Base-by-base conservation (phyloP, 1,140 invertebrate genomes). In the Drosophila sechellia region DNA sequence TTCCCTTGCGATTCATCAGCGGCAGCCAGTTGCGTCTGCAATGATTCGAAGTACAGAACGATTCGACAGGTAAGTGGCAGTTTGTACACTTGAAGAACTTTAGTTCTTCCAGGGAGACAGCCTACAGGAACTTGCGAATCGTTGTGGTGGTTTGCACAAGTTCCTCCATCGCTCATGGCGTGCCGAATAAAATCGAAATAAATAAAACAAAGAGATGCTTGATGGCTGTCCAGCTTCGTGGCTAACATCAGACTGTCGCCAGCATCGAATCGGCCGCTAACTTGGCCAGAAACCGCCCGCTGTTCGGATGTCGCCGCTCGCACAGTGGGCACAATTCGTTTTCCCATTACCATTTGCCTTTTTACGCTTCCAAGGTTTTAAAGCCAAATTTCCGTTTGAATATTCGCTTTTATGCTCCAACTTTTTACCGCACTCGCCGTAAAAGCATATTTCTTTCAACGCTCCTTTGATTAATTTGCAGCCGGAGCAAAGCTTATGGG, bases 11-110 rank as follows among this genome's bases (percentile, higher is more conserved):
- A 93, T 99, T 99, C 59, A 97, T 95, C 49, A 98, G 94, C 35
- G 96, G 97, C 58, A 98, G 93, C 97, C 98, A 98, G 95, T 98
- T 98, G 92, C 97, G 95, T 81, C 94, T 95, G 90, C 42, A 93
- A 93, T 6, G 8, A 31, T n/a, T 22, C 4, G 5, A 11, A 20
- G 5, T 10, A 17, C 35, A 31, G 56, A 15, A 20, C 0, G 20
- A 56, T 49, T 40, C 37, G 34, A 60, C 39, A 80, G 52, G 43
- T 77, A 56, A 20, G 8, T 40, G 45, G 45, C 58, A 53, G 56
- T 56, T 59, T 5, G 35, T 31, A 45, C 89, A 92, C 20, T 34
- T 25, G 48, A 37, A 34, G 22, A 11, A 25, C n/a, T 15, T 15
- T 8, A 0, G 35, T 13, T 22, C 20, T 22, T 22, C 20, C 20